Conservation (phyloP, 2,797 vertebrate species). For the Phrynocephalus guinanensis region DNA sequence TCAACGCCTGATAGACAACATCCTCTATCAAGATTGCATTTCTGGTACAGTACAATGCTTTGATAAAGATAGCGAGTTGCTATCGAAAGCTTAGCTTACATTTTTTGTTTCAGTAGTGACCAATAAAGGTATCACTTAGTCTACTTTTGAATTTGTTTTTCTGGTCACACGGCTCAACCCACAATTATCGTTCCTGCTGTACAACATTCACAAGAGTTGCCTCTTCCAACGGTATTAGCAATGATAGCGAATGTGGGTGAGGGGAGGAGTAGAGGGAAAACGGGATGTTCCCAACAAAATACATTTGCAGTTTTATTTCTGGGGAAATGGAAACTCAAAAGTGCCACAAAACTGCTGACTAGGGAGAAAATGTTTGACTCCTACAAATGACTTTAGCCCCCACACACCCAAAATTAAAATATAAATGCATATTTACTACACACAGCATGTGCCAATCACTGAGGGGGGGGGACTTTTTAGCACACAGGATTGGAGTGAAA, state of each 20-base stretch:
- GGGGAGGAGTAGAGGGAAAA: not conserved
- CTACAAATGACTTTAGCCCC: not conserved
- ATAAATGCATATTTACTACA: constrained; percentile 1
- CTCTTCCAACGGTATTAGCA: not conserved
- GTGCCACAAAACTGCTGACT: not conserved
- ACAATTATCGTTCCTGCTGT: not conserved
- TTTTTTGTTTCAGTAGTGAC: too few relatives aligned
- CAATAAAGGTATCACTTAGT: too few relatives aligned
- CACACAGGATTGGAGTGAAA: not conserved
- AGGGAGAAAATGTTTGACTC: not conserved
- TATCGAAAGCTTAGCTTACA: too few relatives aligned
- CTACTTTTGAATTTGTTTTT: too few relatives aligned
- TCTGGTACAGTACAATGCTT: too few relatives aligned
- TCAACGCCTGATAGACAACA: too few relatives aligned
- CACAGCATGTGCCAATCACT: not conserved
- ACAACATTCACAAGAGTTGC: not conserved
- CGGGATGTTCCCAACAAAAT: not conserved
- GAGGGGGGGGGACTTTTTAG: not conserved
- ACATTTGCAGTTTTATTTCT: not conserved
- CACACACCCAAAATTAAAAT: too few relatives aligned
- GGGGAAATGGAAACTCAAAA: not conserved
- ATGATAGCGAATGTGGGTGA: not conserved
- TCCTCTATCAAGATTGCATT: too few relatives aligned
- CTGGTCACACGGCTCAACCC: not conserved
- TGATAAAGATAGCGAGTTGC: too few relatives aligned